phyloP scores from a whole-genome alignment of 2,113 vertebrate genomes.

The Anoplopoma fimbria region DNA sequence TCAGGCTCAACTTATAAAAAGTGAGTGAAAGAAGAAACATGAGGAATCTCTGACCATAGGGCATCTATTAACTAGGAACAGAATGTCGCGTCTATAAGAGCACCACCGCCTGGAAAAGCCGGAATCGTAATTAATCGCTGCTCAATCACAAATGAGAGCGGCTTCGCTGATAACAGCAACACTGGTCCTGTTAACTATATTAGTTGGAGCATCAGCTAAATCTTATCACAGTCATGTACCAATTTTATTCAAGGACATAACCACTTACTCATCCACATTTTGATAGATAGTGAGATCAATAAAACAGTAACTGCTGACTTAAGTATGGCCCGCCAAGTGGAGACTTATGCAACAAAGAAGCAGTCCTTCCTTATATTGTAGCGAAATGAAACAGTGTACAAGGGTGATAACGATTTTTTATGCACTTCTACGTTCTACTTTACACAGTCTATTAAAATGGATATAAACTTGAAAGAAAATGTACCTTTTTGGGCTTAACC shows the following conservation, averaged over 20 bases:
- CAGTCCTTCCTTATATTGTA: neutral
- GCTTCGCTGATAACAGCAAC: neutral
- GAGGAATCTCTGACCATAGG: neutral
- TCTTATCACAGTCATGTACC: neutral
- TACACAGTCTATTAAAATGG: neutral
- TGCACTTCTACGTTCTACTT: neutral
- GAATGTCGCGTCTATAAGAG: neutral
- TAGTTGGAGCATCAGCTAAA: neutral
- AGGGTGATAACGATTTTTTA: neutral
- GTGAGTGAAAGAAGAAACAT: slow-evolving; percentile 8
- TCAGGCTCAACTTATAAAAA: slow-evolving; percentile 41
- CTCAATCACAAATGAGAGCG: neutral
- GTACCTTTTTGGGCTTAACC: slow-evolving; percentile 91
- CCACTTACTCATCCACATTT: neutral
- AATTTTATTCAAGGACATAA: neutral
- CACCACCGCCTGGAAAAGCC: neutral
- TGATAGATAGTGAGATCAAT: neutral
- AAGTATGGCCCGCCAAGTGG: neutral
- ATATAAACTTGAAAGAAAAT: neutral
- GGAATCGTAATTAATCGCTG: neutral
- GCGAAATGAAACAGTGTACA: neutral
- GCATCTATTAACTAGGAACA: neutral
- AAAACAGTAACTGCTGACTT: neutral
- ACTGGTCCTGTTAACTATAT: neutral
- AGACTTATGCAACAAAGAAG: slow-evolving; percentile 2